Conservation (phyloP, 92 coral and sea anemone species). For the Porites lobata region DNA sequence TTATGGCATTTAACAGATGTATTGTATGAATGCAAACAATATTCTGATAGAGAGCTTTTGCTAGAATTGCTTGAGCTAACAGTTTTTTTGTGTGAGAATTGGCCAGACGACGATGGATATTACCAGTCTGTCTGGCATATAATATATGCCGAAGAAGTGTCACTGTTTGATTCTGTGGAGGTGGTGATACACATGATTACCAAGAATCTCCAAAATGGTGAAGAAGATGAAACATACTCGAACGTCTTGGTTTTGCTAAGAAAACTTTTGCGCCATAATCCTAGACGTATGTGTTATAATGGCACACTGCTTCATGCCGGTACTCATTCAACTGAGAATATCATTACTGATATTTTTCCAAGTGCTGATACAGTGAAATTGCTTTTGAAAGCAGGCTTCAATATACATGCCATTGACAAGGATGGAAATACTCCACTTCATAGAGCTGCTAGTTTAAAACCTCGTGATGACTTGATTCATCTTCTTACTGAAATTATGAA, state of each 20-base stretch:
- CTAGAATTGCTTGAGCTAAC: conserved; percentile 57
- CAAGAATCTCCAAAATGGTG: background rate
- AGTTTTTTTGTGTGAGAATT: conserved; percentile 48
- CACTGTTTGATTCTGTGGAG: too few relatives aligned
- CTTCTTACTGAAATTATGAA: conserved; percentile 44
- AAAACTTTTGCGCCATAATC: conserved; percentile 61
- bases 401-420: conserved; percentile 55
- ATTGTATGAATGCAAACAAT: background rate
- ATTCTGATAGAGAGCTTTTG: background rate
- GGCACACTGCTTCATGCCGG: conserved; percentile 61
- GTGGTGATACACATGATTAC: conserved; percentile 28
- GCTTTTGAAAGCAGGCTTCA: conserved; percentile 59
- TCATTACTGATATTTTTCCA: background rate
- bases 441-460: conserved; percentile 37
- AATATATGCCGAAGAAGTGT: too few relatives aligned
- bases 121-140: too few relatives aligned
- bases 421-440: conserved; percentile 78
- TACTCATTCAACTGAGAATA: background rate
- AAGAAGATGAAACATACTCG: conserved; percentile 24
- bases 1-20: conserved; percentile 39
- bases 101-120: too few relatives aligned
- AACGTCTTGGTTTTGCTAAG: conserved; percentile 17
- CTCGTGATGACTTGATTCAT: conserved; percentile 20
- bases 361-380: conserved; percentile 56
- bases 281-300: conserved; percentile 35